Conservation (phyloP, 2,888 invertebrate species). For the Xestoiulus laeticollis region DNA sequence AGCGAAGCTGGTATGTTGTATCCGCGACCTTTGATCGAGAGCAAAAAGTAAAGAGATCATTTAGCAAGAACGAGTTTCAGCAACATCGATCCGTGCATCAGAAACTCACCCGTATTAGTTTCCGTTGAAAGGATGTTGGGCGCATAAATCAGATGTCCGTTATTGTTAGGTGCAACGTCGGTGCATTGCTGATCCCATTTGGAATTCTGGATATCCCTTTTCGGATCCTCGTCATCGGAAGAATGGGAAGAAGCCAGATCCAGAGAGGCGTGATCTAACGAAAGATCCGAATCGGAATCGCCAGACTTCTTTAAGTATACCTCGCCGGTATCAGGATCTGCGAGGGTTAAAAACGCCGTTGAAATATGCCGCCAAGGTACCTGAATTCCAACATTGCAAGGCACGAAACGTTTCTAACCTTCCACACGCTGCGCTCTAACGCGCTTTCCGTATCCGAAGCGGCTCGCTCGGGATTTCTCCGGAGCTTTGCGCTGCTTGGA, state of each 20-base stretch:
- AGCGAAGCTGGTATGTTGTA: conserved; percentile 52
- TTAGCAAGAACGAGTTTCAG: neutral
- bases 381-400: neutral
- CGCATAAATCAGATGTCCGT: conserved; percentile 42
- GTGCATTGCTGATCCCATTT: conserved; percentile 53
- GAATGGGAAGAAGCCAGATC: conserved; percentile 96
- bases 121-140: conserved; percentile 49
- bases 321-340: conserved; percentile 61
- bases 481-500: conserved; percentile 5
- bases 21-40: neutral
- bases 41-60: neutral
- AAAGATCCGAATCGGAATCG: conserved; percentile 75
- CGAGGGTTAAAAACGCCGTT: neutral
- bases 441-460: conserved; percentile 36
- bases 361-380: neutral
- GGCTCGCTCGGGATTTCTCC: neutral
- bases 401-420: neutral
- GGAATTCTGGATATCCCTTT: conserved; percentile 48
- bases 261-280: conserved; percentile 64
- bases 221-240: conserved; percentile 81
- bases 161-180: neutral
- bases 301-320: conserved; percentile 58
- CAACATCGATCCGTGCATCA: neutral
- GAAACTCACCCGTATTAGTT: neutral
- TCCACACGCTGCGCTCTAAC: neutral